phyloP scores from a whole-genome alignment of 35 echinoderm and acorn worm species.

The Lytechinus pictus region DNA sequence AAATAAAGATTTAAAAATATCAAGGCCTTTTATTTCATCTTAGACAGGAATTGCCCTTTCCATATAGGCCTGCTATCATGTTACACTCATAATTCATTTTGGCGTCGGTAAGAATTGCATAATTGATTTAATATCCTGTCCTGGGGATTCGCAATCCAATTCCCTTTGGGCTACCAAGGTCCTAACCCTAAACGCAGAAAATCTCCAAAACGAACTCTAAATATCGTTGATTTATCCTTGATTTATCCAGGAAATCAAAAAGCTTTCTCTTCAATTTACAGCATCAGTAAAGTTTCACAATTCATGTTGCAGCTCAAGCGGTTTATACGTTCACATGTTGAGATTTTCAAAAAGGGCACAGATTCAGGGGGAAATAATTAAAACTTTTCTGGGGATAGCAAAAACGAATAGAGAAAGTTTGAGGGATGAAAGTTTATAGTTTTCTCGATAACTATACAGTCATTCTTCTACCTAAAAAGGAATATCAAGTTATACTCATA shows the following conservation, averaged over 20 bases:
- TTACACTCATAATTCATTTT: neutral
- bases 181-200: neutral
- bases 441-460: too few relatives aligned
- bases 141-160: neutral
- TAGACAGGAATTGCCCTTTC: neutral
- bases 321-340: neutral
- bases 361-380: neutral
- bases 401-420: neutral
- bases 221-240: neutral
- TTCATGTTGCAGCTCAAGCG: neutral
- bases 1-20: neutral
- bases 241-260: conserved; percentile 14
- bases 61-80: neutral
- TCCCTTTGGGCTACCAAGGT: neutral
- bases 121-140: conserved; percentile 13
- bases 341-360: neutral
- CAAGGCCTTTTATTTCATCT: neutral
- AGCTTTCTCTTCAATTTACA: neutral
- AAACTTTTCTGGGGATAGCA: neutral
- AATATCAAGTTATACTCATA: too few relatives aligned
- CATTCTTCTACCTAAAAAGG: too few relatives aligned
- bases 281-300: neutral
- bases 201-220: neutral
- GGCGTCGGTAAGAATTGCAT: neutral
- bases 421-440: neutral